A percentile compares a stretch with the other conserved stretches of the same genome.
Evolutionary conservation across 2,113 vertebrate species (phyloP).

Genomic region (Semicossyphus pulcher): DNA sequence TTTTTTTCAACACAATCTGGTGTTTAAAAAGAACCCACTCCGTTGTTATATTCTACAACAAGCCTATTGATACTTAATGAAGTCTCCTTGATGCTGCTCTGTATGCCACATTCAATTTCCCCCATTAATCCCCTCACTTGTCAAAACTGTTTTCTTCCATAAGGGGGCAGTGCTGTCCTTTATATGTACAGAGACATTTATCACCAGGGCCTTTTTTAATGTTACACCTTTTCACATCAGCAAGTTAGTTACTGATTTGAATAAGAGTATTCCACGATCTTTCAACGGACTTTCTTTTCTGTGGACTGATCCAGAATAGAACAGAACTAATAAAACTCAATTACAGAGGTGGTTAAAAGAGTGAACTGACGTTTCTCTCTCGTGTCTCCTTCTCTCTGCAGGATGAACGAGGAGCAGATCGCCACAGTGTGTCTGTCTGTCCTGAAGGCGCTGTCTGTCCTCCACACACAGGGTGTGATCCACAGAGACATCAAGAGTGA

Average conservation of each 20-base stretch:
- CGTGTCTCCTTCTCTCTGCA: constrained; percentile 42
- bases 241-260: background rate
- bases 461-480: constrained; percentile 95
- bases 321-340: background rate
- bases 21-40: no score
- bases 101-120: no score
- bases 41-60: no score
- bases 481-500: constrained; percentile 98
- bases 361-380: background rate
- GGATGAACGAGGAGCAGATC: constrained; percentile 98
- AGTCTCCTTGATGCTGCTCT: no score
- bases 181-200: background rate
- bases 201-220: background rate
- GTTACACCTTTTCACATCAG: background rate
- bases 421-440: constrained; percentile 93
- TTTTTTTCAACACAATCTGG: no score
- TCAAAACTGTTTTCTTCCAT: constrained; percentile 31
- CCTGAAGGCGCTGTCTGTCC: constrained; percentile 90
- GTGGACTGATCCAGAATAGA: no score
- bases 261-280: background rate
- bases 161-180: constrained; percentile 61
- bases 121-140: no score
- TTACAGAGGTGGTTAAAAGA: background rate
- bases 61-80: no score
- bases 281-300: no score